phyloP scores from a whole-genome alignment of 2,113 vertebrate genomes.

The Oncorhynchus gorbuscha region DNA sequence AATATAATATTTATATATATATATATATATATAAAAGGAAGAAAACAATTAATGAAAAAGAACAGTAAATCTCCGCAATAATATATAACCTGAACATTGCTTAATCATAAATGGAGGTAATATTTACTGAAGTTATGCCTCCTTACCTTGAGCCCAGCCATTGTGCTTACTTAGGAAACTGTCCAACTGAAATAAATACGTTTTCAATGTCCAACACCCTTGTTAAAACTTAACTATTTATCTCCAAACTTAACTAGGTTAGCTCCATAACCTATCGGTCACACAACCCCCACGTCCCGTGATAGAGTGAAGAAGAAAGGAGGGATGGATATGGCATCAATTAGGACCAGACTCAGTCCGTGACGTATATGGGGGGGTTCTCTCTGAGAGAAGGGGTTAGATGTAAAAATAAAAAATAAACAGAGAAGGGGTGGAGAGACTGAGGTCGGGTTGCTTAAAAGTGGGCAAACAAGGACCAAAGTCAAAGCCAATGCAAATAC shows the following conservation, averaged over 20 bases:
- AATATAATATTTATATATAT: no score
- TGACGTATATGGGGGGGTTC: slow-evolving; percentile 59
- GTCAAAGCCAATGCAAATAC: slow-evolving; percentile 45
- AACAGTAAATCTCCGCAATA: no score
- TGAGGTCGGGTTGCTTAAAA: slow-evolving; percentile 23
- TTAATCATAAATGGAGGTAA: no score
- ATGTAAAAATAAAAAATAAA: no score
- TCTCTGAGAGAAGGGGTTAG: slow-evolving; percentile 18
- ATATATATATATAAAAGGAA: no score
- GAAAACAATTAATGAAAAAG: no score
- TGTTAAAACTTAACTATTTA: slow-evolving; percentile 30
- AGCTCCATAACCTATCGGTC: slow-evolving; percentile 16
- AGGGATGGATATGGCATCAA: slow-evolving; percentile 75
- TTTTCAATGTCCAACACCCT: neutral
- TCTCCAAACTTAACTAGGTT: no score
- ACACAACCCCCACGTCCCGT: slow-evolving; percentile 9
- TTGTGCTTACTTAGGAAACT: slow-evolving; percentile 44
- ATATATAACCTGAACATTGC: no score
- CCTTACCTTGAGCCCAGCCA: slow-evolving; percentile 87
- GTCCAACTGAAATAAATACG: slow-evolving; percentile 13
- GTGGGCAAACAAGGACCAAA: slow-evolving; percentile 47
- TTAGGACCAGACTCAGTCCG: slow-evolving; percentile 62
- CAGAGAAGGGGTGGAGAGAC: neutral
- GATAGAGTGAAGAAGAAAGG: slow-evolving; percentile 18
- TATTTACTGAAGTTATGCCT: neutral